Base-by-base conservation (phyloP, 2,888 invertebrate species). In the Chalcosyrphus nemorum region DNA sequence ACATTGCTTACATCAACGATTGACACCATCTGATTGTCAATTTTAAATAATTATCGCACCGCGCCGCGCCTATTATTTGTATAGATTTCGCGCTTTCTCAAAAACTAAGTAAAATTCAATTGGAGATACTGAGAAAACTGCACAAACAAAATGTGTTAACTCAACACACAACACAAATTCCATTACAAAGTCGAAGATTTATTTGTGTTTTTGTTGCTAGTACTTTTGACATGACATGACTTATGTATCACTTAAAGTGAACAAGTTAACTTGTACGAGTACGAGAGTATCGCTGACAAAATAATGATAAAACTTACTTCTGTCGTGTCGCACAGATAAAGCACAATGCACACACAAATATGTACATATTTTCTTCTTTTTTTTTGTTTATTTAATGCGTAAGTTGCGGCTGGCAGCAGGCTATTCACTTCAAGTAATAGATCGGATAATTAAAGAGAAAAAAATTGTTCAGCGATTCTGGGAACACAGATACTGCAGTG, bases 221-320 rank as follows among this genome's bases (percentile, higher is more conserved):
- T n/a, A 71, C 47, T 71, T 63, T 66, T 71, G 71, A 70, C 70
- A 59, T 41, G 76, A 71, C 61, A 77, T 63, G 77, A 63, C 61
- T 77, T 77, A 71, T 77, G 77, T 38, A 63, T 77, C 43, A 59
- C 54, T 66, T 57, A 29, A 63, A 77, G 61, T 56, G 61, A 77
- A 71, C 77, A 77, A 77, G 54, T 68, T 54, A 41, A 43, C 68
- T 29, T 54, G 32, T 32, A 9, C 4, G 6, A 9, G 9, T 32
- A 32, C 24, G 24, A 24, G 29, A 6, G 54, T 29, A 52, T 52
- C 66, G 24, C 35, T 38, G 15, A 27, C 66, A 52, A 66, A 66
- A 66, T 52, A 66, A 52, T 66, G 50, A 66, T 38, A 66, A 66
- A 52, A 66, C 38, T 7, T 21, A 38, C 63, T 32, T 32, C 19